phyloP scores from a whole-genome alignment of 1,140 invertebrate genomes.

The Drosophila asahinai region DNA sequence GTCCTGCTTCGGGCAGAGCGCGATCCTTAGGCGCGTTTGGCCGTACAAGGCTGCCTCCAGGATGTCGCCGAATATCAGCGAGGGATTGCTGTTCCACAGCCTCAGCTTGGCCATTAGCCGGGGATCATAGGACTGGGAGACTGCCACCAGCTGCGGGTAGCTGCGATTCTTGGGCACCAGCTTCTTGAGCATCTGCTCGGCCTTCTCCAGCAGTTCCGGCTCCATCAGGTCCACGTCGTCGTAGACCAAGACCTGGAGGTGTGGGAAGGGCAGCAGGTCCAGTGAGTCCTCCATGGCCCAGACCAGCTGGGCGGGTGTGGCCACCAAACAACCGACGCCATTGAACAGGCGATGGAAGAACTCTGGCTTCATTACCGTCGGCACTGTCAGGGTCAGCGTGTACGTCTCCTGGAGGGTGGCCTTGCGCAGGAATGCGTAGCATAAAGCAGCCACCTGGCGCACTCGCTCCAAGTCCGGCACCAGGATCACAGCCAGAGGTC shows the following conservation, averaged over 20 bases:
- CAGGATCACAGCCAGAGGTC: conserved; percentile 42
- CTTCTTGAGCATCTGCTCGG: neutral
- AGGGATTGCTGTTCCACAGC: conserved; percentile 14
- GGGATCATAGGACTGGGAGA: conserved; percentile 31
- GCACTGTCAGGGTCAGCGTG: conserved; percentile 33
- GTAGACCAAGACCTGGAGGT: conserved; percentile 38
- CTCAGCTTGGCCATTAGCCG: conserved; percentile 13
- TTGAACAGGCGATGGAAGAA: conserved; percentile 41
- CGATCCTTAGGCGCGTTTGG: conserved; percentile 13
- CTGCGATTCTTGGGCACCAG: neutral
- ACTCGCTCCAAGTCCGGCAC: conserved; percentile 29
- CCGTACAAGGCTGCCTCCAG: conserved; percentile 66
- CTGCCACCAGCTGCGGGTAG: conserved; percentile 45
- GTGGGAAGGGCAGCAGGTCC: neutral
- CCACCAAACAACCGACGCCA: conserved; percentile 53
- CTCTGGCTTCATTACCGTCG: neutral
- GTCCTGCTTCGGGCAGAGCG: neutral
- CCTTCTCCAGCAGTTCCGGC: neutral
- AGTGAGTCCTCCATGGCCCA: conserved; percentile 8
- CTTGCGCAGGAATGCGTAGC: conserved; percentile 35
- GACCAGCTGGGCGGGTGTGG: conserved; percentile 52
- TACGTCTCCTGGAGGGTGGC: conserved; percentile 4
- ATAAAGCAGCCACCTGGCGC: conserved; percentile 30
- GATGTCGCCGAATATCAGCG: conserved; percentile 57
- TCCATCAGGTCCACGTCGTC: conserved; percentile 64